Base-by-base conservation (phyloP, 1,140 invertebrate species). In the Drosophila kikkawai region DNA sequence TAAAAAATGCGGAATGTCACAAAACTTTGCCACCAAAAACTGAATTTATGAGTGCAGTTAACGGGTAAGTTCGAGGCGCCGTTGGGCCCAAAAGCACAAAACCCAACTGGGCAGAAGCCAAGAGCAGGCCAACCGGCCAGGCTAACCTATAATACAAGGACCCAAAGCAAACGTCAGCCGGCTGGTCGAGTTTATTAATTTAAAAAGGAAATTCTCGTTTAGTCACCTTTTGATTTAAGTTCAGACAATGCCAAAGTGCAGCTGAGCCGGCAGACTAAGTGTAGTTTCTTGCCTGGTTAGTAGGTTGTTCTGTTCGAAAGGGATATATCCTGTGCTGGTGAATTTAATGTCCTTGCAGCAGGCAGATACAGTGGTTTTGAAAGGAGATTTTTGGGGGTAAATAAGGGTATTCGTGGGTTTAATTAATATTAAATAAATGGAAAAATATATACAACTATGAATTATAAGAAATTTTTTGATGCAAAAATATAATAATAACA, bases 191-290 rank as follows among this genome's bases (percentile, higher is more conserved):
- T 86, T 91, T 91, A 91, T 91, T 91, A 91, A 91, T 90, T 86
- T 86, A 83, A 91, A 91, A 90, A 90, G 90, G 85, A 91, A 91
- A 91, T 91, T 91, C 82, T 80, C 84, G 82, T 91, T 91, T 91
- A 91, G 82, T 91, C 84, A 91, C 90, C 88, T 91, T 91, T 91
- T 91, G 87, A 91, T 91, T 91, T 91, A 91, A 85, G 79, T 70
- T 64, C 61, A 36, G 41, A 69, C 51, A 71, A 56, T 67, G 71
- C 51, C 58, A 59, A 60, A 73, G 47, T 69, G 83, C 48, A 58
- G 59, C 39, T 65, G 32, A 29, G 22, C 51, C 47, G 36, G 22
- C 13, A 44, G 32, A 37, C 19, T 32, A 13, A 12, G 37, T 13
- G 7, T 15, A 1, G n/a, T n/a, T 22, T 22, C 37, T 45, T 13